phyloP scores from a whole-genome alignment of 2,888 invertebrate species.

The Argynnis bischoffii region DNA sequence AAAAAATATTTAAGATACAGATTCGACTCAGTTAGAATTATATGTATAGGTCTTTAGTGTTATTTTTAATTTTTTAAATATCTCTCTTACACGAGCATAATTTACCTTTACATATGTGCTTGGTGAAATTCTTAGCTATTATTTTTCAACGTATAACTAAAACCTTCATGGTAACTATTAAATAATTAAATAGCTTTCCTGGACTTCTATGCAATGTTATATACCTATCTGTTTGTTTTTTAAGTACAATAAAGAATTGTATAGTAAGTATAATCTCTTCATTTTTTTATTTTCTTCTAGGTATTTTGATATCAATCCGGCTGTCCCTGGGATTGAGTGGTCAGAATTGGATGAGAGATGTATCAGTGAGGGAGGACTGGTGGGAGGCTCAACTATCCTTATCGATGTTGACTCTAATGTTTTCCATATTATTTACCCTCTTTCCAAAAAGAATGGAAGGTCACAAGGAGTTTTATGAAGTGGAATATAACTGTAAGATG shows the following conservation, averaged over 20 bases:
- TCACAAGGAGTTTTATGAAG: constrained; percentile 45
- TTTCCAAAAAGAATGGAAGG: constrained; percentile 61
- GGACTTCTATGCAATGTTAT: too few species aligned
- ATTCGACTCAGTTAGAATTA: too few species aligned
- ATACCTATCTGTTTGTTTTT: too few species aligned
- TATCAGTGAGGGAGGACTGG: constrained; percentile 61
- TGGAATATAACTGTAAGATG: constrained; percentile 46
- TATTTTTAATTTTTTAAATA: background rate
- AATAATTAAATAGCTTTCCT: too few species aligned
- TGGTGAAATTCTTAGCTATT: too few species aligned
- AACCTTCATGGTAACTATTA: too few species aligned
- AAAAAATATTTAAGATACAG: too few species aligned
- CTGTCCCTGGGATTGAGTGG: constrained; percentile 67
- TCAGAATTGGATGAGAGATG: constrained; percentile 57
- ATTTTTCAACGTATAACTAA: too few species aligned
- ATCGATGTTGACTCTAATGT: constrained; percentile 67
- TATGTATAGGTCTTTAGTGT: too few species aligned
- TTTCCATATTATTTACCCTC: constrained; percentile 62
- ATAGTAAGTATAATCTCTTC: too few species aligned
- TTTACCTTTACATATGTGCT: too few species aligned
- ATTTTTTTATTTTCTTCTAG: constrained; percentile 44
- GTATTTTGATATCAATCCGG: constrained; percentile 71
- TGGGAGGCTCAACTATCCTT: constrained; percentile 68
- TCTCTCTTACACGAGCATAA: background rate
- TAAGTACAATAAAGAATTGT: too few species aligned